Conservation (phyloP, 2,797 vertebrate genomes). For the Rallus crepitans region DNA sequence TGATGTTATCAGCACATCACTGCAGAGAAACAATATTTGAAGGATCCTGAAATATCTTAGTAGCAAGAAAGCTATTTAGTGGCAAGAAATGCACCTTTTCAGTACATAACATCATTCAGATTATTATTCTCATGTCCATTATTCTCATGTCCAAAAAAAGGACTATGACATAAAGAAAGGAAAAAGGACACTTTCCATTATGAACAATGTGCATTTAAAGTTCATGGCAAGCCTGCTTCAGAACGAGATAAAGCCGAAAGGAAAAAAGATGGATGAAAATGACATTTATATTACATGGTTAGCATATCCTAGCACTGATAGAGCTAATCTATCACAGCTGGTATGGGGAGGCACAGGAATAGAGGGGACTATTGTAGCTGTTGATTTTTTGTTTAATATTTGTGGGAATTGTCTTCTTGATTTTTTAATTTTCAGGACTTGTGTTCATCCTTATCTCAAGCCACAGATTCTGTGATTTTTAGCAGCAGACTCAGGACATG, state of each 20-base stretch:
- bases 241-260: not conserved
- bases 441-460: slow-evolving; percentile 1
- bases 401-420: not conserved
- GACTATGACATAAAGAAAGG: not conserved
- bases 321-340: not conserved
- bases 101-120: not conserved
- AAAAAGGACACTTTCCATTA: not conserved
- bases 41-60: not conserved
- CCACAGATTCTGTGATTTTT: not conserved
- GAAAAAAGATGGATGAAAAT: slow-evolving; percentile 24
- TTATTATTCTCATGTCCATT: slow-evolving; percentile 12
- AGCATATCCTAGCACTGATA: not conserved
- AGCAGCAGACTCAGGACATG: not conserved
- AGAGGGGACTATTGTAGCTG: not conserved
- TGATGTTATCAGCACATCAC: not conserved
- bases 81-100: not conserved
- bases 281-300: not conserved
- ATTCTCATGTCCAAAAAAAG: slow-evolving; percentile 11
- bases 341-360: not conserved
- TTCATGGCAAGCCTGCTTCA: not conserved
- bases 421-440: slow-evolving; percentile 35
- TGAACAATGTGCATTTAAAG: not conserved
- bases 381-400: not conserved
- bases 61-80: not conserved
- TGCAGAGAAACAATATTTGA: not conserved